These are phyloP conservation scores for Dendrolimus kikuchii DNA, from an alignment of 1,140 invertebrate genomes.

Conservation along the genomic window DNA sequence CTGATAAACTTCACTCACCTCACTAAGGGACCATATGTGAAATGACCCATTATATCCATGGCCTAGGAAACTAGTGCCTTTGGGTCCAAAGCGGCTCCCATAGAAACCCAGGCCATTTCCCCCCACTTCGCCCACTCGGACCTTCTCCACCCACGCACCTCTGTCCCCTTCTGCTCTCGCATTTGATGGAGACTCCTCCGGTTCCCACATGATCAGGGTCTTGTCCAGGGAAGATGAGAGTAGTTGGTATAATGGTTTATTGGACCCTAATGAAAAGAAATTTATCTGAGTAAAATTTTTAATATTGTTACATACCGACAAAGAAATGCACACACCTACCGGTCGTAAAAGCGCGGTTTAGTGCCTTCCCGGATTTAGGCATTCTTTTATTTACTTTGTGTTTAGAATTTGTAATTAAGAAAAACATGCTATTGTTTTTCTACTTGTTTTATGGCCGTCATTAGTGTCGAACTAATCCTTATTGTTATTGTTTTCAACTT, in stretches of 20 bases:
- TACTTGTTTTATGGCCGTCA: no score
- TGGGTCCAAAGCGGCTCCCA: slow-evolving; percentile 84
- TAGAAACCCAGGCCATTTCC: slow-evolving; percentile 95
- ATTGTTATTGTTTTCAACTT: no score
- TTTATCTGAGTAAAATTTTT: not conserved
- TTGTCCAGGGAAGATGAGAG: slow-evolving; percentile 95
- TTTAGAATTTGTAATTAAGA: no score
- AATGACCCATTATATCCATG: slow-evolving; percentile 95
- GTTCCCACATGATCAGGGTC: slow-evolving; percentile 93
- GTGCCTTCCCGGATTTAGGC: no score
- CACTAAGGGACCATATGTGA: slow-evolving; percentile 87
- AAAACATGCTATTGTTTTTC: no score
- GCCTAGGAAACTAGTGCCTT: slow-evolving; percentile 82
- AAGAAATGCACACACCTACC: no score
- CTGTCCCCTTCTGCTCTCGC: slow-evolving; percentile 41
- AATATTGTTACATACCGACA: no score
- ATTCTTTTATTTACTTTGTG: no score
- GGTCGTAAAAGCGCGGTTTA: no score
- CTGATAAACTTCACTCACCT: slow-evolving; percentile 42
- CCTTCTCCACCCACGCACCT: slow-evolving; percentile 86
- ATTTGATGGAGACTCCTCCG: slow-evolving; percentile 60
- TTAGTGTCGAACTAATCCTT: no score
- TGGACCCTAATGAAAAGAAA: slow-evolving; percentile 5
- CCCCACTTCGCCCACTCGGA: slow-evolving; percentile 90
- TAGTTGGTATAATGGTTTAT: slow-evolving; percentile 71